Conservation (phyloP, 1,140 invertebrate species). For the Bombus waltoni region DNA sequence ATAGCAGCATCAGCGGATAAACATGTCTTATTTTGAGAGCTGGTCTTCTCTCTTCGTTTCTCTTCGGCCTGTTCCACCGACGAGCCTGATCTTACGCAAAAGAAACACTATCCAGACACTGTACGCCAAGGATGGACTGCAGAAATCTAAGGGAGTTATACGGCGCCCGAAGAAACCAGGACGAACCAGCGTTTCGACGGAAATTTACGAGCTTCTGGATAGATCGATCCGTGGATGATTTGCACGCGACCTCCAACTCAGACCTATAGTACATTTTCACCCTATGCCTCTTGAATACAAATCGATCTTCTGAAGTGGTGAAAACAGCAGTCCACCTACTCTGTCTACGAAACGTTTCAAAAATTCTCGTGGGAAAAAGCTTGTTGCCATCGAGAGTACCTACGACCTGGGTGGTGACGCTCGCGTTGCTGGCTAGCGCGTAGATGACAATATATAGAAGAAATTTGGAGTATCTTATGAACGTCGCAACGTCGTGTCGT, state of each 20-base stretch:
- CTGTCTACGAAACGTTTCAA: not conserved
- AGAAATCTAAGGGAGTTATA: conserved; percentile 53
- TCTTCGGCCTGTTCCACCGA: conserved; percentile 41
- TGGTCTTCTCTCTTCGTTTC: conserved; percentile 48
- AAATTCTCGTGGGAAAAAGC: conserved; percentile 21
- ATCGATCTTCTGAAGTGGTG: conserved; percentile 18
- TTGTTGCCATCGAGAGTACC: not conserved
- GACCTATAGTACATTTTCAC: not conserved
- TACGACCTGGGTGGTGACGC: conserved; percentile 24
- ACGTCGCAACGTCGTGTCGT: too few species aligned
- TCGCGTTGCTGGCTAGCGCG: not conserved
- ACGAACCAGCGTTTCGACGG: conserved; percentile 12
- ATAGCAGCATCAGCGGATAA: conserved; percentile 74
- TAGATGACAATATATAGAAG: not conserved
- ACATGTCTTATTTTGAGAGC: conserved; percentile 75
- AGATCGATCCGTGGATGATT: conserved; percentile 37
- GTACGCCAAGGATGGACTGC: conserved; percentile 57
- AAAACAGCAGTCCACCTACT: conserved; percentile 30
- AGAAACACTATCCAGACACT: conserved; percentile 73
- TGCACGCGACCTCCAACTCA: not conserved
- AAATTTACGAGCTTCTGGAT: conserved; percentile 46
- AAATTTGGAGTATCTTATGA: not conserved
- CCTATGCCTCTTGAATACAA: not conserved
- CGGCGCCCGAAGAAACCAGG: conserved; percentile 47
- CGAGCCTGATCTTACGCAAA: conserved; percentile 67